Evolutionary conservation across 2,888 invertebrate species (phyloP), one percentile per base, ranked within the genome.

Genomic region (Ormyrus pomaceus): DNA sequence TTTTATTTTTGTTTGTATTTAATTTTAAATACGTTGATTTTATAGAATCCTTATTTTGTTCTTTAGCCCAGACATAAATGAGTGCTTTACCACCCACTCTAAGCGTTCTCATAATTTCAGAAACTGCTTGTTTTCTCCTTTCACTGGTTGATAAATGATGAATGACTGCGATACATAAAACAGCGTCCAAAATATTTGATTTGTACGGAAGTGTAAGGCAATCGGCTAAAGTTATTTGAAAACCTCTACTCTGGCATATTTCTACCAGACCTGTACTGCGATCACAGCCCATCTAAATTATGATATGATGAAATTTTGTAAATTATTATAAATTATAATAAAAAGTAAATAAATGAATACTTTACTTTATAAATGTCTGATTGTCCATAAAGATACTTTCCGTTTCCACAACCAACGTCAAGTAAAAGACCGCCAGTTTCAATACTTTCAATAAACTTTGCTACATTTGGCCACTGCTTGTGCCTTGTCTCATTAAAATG

Each of bases 361-460:
- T 59, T 76, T 82, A 84, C 83, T 74, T 82, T 84, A 65, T 65
- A 83, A 50, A 83, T 66, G 64, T 64, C 58, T 70, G 73, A 7
- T 48, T 85, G 56, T 58, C 81, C 84, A 0, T 74, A 62, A 76
- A 99, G 93, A 91, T 99, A 99, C 93, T 99, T 99, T 59, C 99
- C 99, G 92, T 99, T 99, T 9, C 99, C 99, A 91, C 99, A 98
- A 6, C 99, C 99, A 56, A 99, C 94, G 91, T 99, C 99, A 5
- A 98, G 88, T 11, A 99, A 88, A 9, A 98, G 88, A 0, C 95
- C 94, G 0, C 96, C 96, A 0, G 89, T 79, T 0, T 93, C 89
- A 83, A 97, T 93, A 6, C 91, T 92, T 13, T 93, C 90, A 50
- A 98, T 91, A 91, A 99, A 99, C 83, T 95, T 92, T 0, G 94